These are phyloP conservation scores for Oreochromis grahami DNA, from an alignment of 2,797 vertebrate genomes.

Conservation along the genomic window DNA sequence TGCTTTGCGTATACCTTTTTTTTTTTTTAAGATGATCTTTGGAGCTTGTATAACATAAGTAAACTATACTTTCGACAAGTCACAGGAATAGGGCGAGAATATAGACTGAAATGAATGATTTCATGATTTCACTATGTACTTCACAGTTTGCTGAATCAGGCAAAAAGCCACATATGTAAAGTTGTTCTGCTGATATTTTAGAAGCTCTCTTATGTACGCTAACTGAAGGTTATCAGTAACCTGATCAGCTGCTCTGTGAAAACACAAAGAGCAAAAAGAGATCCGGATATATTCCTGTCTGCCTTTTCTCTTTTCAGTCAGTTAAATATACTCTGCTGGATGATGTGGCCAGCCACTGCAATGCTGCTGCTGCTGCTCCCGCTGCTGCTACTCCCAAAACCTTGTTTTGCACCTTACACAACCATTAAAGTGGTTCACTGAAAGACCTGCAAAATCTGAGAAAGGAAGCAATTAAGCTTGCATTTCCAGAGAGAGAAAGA, in stretches of 20 bases:
- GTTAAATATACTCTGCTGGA: constrained; percentile 9
- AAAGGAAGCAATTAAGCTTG: neutral
- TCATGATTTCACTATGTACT: neutral
- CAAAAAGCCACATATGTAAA: neutral
- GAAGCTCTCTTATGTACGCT: neutral
- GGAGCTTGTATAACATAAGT: neutral
- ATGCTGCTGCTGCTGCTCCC: constrained; percentile 50
- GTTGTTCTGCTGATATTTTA: neutral
- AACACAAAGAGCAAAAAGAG: neutral
- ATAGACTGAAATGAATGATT: neutral
- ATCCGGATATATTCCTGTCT: constrained; percentile 21
- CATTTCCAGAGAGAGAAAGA: neutral
- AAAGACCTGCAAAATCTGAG: neutral
- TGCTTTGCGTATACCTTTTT: neutral
- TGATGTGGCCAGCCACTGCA: constrained; percentile 58
- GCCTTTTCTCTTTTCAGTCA: constrained; percentile 3
- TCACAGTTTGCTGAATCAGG: neutral
- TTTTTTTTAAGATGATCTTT: neutral
- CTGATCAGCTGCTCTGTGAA: neutral
- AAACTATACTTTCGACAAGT: accelerated
- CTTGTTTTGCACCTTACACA: constrained; percentile 44
- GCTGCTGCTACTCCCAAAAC: constrained; percentile 8
- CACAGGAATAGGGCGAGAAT: neutral
- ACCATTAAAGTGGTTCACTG: neutral
- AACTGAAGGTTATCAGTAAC: neutral